phyloP scores from a whole-genome alignment of 2,888 invertebrate genomes.

The Lottia gigantea region DNA sequence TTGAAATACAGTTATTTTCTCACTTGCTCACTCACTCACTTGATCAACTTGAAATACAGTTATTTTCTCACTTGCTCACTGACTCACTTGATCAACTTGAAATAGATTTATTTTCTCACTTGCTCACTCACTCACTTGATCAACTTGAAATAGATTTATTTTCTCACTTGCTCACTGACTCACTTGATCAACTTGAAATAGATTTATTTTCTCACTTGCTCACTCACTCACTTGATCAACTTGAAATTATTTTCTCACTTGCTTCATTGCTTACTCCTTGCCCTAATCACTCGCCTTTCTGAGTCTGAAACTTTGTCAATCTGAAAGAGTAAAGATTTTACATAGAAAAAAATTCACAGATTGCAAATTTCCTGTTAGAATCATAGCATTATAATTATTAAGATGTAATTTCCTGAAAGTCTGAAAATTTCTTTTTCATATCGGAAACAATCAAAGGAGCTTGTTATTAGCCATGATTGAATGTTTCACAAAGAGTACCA shows the following conservation, averaged over 20 bases:
- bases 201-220: neutral
- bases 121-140: slow-evolving; percentile 11
- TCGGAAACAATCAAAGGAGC: too few species aligned
- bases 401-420: too few species aligned
- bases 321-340: neutral
- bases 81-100: neutral
- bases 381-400: too few species aligned
- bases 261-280: neutral
- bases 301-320: neutral
- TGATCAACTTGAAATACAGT: too few species aligned
- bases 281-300: neutral
- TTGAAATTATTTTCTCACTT: neutral
- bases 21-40: slow-evolving; percentile 4
- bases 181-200: too few species aligned
- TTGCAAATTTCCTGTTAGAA: too few species aligned
- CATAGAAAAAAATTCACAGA: too few species aligned
- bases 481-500: too few species aligned
- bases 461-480: too few species aligned
- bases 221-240: neutral
- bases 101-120: slow-evolving; percentile 8
- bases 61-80: neutral
- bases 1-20: too few species aligned
- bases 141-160: too few species aligned
- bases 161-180: slow-evolving; percentile 4
- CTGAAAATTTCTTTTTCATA: too few species aligned